Evolutionary conservation across 2,888 invertebrate species (phyloP).

Genomic region (Apeira syringaria): DNA sequence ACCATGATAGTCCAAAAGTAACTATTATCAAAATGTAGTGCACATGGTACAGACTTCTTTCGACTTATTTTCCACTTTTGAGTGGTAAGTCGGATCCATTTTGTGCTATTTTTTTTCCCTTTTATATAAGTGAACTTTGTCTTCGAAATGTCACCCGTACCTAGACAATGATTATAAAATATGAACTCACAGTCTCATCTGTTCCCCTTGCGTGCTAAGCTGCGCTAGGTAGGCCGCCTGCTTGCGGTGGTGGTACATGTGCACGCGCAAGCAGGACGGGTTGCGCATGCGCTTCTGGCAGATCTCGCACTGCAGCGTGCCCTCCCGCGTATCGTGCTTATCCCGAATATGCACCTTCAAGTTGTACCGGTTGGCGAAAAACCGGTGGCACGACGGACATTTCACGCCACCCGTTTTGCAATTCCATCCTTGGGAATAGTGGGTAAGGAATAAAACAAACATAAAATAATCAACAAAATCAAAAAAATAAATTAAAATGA

Average conservation of each 20-base stretch:
- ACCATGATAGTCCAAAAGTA: too few relatives aligned
- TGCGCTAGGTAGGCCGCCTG: slow-evolving; percentile 78
- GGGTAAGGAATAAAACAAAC: slow-evolving; percentile 4
- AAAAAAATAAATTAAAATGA: too few relatives aligned
- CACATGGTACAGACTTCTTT: too few relatives aligned
- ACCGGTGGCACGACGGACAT: slow-evolving; percentile 85
- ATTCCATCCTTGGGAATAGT: slow-evolving; percentile 59
- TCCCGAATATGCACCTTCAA: slow-evolving; percentile 88
- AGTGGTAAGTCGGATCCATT: too few relatives aligned
- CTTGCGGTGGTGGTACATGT: slow-evolving; percentile 86
- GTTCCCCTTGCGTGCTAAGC: slow-evolving; percentile 58
- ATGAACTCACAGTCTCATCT: slow-evolving; percentile 52
- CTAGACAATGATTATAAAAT: background rate
- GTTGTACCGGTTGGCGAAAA: slow-evolving; percentile 87
- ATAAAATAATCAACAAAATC: slow-evolving; percentile 15
- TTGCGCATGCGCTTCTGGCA: slow-evolving; percentile 88
- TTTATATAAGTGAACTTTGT: too few relatives aligned
- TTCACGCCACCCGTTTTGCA: slow-evolving; percentile 82
- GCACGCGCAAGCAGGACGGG: slow-evolving; percentile 85
- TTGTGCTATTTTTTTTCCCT: too few relatives aligned
- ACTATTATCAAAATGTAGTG: too few relatives aligned
- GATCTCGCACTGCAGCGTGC: slow-evolving; percentile 86
- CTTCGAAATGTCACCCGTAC: too few relatives aligned
- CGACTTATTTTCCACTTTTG: too few relatives aligned
- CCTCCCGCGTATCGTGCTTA: slow-evolving; percentile 87